Percentiles rank a stretch among this genome's conserved stretches.
These are phyloP conservation scores for Ammodytes dubius DNA, from an alignment of 2,113 vertebrate species.

Conservation along the genomic window DNA sequence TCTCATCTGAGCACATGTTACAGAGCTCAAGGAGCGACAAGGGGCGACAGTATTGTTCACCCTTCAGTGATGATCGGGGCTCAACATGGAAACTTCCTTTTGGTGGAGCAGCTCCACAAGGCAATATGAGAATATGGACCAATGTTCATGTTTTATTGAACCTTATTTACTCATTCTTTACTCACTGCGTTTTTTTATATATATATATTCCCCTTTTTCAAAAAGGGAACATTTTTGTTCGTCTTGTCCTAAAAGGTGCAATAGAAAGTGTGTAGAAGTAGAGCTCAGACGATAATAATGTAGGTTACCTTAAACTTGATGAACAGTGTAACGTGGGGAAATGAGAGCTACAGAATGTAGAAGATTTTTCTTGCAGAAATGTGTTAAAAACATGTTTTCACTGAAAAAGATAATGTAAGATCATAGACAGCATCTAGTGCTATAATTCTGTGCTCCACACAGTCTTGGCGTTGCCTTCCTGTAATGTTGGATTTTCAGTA, in stretches of 20 bases:
- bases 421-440: conserved; percentile 39
- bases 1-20: conserved; percentile 73
- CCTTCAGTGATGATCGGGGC: conserved; percentile 77
- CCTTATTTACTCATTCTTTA: conserved; percentile 72
- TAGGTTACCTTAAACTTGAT: conserved; percentile 30
- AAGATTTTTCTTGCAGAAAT: conserved; percentile 36
- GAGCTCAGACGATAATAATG: conserved; percentile 28
- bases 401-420: conserved; percentile 1
- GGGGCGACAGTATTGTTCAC: conserved; percentile 29
- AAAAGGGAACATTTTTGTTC: conserved; percentile 51
- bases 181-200: conserved; percentile 58
- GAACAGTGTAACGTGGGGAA: conserved; percentile 22
- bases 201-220: conserved; percentile 67
- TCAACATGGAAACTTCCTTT: conserved; percentile 63
- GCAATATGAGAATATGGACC: conserved; percentile 76
- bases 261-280: conserved; percentile 52
- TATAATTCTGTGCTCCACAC: conserved; percentile 57
- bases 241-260: conserved; percentile 37
- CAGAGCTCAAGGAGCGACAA: conserved; percentile 75
- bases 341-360: conserved; percentile 7
- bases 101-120: conserved; percentile 60
- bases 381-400: conserved; percentile 30
- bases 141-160: conserved; percentile 80
- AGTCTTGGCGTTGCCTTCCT: conserved; percentile 69
- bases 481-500: conserved; percentile 57